These are phyloP conservation scores for Paramuricea clavata DNA, from an alignment of 92 coral and sea anemone genomes.

Conservation along the genomic window DNA sequence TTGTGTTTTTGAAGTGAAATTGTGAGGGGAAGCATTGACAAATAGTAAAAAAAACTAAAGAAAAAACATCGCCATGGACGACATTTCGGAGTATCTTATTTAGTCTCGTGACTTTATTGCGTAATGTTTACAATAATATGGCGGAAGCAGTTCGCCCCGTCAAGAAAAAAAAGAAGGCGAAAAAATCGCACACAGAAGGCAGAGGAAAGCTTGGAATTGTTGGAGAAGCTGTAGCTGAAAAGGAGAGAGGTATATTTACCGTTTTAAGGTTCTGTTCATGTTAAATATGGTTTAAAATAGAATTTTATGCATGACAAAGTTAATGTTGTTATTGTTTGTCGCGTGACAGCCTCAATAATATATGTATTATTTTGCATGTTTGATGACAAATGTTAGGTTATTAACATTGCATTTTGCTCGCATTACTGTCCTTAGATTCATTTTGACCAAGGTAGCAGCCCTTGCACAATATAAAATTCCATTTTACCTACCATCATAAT, in stretches of 20 bases:
- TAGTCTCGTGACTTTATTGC: slow-evolving; percentile 29
- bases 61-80: too few relatives aligned
- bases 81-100: neutral
- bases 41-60: neutral
- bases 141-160: slow-evolving; percentile 96
- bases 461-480: neutral
- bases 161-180: slow-evolving; percentile 84
- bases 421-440: neutral
- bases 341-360: neutral
- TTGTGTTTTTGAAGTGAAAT: too few relatives aligned
- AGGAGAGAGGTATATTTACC: neutral
- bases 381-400: neutral
- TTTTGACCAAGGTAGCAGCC: neutral
- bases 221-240: slow-evolving; percentile 18
- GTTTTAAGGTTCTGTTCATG: neutral
- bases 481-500: neutral
- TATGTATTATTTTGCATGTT: neutral
- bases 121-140: slow-evolving; percentile 48
- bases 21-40: neutral
- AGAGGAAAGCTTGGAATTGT: slow-evolving; percentile 12
- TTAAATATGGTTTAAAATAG: neutral
- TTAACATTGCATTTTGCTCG: neutral
- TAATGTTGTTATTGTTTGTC: neutral
- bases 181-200: slow-evolving; percentile 47
- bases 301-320: slow-evolving; percentile 28